Percentiles rank a stretch among this genome's conserved stretches.
Conservation (phyloP, 2,113 vertebrate genomes). For the Xiphophorus hellerii region DNA sequence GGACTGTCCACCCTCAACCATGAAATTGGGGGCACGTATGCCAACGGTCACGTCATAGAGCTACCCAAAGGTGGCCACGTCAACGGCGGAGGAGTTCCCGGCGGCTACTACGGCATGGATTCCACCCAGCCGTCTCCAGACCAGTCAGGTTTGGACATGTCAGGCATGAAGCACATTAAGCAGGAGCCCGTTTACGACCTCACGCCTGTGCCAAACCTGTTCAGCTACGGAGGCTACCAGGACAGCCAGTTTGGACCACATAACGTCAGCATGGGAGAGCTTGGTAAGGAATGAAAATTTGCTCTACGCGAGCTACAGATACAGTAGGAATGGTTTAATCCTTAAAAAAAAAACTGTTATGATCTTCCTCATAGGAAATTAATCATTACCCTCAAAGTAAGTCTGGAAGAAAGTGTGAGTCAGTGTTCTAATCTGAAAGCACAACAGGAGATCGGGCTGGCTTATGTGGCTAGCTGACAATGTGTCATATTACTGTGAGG, state of each 20-base stretch:
- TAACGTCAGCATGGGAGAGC: conserved; percentile 91
- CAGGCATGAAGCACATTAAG: conserved; percentile 98
- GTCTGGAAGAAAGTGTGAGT: conserved; percentile 43
- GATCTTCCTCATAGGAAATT: conserved; percentile 24
- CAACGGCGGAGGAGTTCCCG: conserved; percentile 66
- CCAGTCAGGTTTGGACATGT: conserved; percentile 98
- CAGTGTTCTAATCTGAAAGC: conserved; percentile 54
- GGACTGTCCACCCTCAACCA: conserved; percentile 89
- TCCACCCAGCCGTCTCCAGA: conserved; percentile 97
- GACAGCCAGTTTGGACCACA: conserved; percentile 90
- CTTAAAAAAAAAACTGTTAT: conserved; percentile 8
- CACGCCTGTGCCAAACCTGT: conserved; percentile 96
- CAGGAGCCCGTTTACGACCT: conserved; percentile 99
- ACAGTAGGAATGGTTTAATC: background rate
- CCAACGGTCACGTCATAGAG: conserved; percentile 93
- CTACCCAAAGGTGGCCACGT: conserved; percentile 88
- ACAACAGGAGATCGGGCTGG: conserved; percentile 58
- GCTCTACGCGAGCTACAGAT: background rate
- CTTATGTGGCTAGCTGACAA: conserved; percentile 54
- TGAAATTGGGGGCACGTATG: conserved; percentile 89
- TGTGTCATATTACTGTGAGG: conserved; percentile 37
- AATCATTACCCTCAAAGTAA: conserved; percentile 25
- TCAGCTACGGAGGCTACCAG: conserved; percentile 96
- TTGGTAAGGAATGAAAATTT: conserved; percentile 81
- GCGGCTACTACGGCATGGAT: conserved; percentile 91